These are phyloP conservation scores for Spizaetus ornatus DNA, from an alignment of 2,113 vertebrate genomes.

Conservation along the genomic window DNA sequence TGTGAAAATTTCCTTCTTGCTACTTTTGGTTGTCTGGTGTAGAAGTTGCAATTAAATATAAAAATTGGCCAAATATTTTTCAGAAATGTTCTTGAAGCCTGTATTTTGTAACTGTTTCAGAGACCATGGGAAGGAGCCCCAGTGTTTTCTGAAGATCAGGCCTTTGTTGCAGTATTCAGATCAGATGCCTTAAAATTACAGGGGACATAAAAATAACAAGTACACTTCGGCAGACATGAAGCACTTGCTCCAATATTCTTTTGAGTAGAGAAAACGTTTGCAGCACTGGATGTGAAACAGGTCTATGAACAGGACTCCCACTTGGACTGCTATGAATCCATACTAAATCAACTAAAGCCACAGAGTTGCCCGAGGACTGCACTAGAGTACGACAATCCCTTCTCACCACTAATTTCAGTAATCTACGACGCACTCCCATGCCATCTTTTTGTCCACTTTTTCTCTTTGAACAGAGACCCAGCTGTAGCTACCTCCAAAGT, in stretches of 20 bases:
- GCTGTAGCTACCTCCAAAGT: neutral
- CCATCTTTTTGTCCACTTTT: neutral
- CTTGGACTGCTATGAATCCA: neutral
- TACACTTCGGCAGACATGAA: neutral
- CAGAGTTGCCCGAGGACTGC: neutral
- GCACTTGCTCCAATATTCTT: neutral
- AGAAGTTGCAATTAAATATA: neutral
- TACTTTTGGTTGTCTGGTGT: neutral
- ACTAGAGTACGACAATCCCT: neutral
- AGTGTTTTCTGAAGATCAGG: neutral
- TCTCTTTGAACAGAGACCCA: neutral
- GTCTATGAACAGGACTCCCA: neutral
- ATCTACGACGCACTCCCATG: neutral
- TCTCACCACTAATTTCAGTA: neutral
- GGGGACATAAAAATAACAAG: neutral
- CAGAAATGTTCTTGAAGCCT: neutral
- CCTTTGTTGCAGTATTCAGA: neutral
- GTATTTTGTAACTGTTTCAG: neutral
- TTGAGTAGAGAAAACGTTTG: neutral
- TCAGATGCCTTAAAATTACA: neutral
- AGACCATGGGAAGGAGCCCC: neutral
- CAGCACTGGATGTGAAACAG: neutral
- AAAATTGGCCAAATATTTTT: neutral
- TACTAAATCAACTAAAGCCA: neutral
- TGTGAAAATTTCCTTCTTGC: neutral